Evolutionary conservation across 1,140 invertebrate genomes (phyloP), one percentile per base, ranked within the genome.

Genomic region (Drosophila melanica): DNA sequence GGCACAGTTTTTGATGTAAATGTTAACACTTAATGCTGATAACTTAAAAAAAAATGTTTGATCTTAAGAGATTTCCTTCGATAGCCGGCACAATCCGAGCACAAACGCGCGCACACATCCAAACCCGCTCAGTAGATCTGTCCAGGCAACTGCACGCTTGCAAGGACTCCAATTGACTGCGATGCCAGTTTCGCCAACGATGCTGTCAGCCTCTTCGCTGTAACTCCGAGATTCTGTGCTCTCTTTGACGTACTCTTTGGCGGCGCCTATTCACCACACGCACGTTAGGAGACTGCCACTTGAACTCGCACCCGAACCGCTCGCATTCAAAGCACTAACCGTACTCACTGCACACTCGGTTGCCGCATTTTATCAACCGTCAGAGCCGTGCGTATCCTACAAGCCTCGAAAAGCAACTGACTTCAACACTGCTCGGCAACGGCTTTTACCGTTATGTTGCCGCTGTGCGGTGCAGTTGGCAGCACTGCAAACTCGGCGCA

Each of bases 341-440:
- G 64, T 11, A 70, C 33, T 64, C 47, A 70, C 41, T 51, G 35
- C 44, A 58, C 69, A 58, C 57, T 78, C 62, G 66, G 77, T 66
- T 82, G 48, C 68, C 72, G 55, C 37, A 66, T 65, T 71, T 73
- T 68, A 53, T 66, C 45, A 60, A 79, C 80, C 77, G 84, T 64
- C 64, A 75, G 67, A 89, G 77, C 84, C 84, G 84, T 89, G 77
- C 84, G 84, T 90, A 89, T 89, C 77, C 85, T 89, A 65, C 84
- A 77, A 89, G 79, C 85, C 79, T 89, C 79, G 74, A 89, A 90
- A 72, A 90, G 84, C 85, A 89, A 89, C 84, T 89, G 84, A 72
- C 37, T 59, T 27, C 20, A 41, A 16, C 20, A 10, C 58, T 48
- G 23, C 55, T 33, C 55, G 51, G 48, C 51, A 33, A 35, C 58